Conservation (phyloP, 1,140 invertebrate genomes). For the Bombus fervidus region DNA sequence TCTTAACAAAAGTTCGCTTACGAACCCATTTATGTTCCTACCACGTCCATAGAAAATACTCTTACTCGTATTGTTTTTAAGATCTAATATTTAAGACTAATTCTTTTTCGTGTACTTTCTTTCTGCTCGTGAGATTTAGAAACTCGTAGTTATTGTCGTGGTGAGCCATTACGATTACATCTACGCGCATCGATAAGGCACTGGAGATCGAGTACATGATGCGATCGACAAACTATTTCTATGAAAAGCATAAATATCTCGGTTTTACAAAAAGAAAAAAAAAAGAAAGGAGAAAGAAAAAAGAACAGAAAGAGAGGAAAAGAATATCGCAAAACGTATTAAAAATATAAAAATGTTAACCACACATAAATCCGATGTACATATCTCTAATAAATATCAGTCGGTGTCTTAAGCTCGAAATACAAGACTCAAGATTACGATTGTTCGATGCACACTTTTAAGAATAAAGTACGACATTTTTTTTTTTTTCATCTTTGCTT, state of each 20-base stretch:
- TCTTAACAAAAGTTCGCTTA: slow-evolving; percentile 53
- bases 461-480: background rate
- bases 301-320: background rate
- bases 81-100: slow-evolving; percentile 34
- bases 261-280: background rate
- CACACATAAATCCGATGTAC: slow-evolving; percentile 20
- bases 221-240: background rate
- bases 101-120: background rate
- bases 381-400: slow-evolving; percentile 48
- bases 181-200: slow-evolving; percentile 54
- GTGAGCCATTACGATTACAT: slow-evolving; percentile 38
- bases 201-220: slow-evolving; percentile 16
- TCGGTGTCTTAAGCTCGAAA: slow-evolving; percentile 8
- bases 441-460: background rate
- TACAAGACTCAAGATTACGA: background rate
- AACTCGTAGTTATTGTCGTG: slow-evolving; percentile 55
- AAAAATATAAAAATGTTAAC: background rate
- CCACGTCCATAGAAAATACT: slow-evolving; percentile 47
- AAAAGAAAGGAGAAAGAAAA: background rate
- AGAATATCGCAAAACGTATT: background rate
- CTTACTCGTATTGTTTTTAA: slow-evolving; percentile 3
- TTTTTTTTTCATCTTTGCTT: background rate
- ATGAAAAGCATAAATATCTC: background rate
- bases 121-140: background rate
- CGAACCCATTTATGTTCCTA: background rate